phyloP scores from a whole-genome alignment of 2,113 vertebrate species.

The Progne subis region DNA sequence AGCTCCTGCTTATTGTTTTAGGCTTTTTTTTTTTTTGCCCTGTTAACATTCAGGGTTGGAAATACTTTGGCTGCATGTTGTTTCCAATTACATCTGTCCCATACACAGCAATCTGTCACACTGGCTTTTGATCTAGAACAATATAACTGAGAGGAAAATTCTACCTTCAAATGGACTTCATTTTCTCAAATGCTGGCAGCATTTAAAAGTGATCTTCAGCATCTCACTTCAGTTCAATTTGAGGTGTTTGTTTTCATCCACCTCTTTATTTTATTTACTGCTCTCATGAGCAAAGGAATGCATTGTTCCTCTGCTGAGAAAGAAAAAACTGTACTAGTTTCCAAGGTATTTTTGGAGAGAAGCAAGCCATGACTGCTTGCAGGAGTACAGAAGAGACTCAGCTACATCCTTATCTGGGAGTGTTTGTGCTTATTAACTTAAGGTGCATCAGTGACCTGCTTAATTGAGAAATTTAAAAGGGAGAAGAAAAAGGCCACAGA shows the following conservation, averaged over 20 bases:
- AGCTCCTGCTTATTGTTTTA: neutral
- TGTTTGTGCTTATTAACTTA: neutral
- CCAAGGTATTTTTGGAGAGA: conserved; percentile 9
- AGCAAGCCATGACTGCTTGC: neutral
- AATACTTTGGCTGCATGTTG: neutral
- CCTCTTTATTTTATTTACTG: conserved; percentile 28
- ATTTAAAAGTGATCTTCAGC: neutral
- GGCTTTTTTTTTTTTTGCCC: neutral
- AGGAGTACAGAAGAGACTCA: neutral
- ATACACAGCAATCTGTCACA: neutral
- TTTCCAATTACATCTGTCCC: conserved; percentile 7
- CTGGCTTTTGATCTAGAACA: conserved; percentile 26
- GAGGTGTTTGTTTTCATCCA: conserved; percentile 20
- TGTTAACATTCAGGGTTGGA: neutral
- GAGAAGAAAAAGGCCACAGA: neutral
- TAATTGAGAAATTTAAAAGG: neutral
- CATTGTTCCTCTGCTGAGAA: too few species aligned
- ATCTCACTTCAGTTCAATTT: conserved; percentile 27
- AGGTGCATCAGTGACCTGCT: neutral
- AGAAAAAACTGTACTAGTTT: neutral
- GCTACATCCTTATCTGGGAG: neutral
- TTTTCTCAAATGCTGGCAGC: neutral
- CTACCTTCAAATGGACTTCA: conserved; percentile 6
- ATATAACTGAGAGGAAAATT: conserved; percentile 17
- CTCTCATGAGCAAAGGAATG: conserved; percentile 15